These are phyloP conservation scores for Operophtera brumata DNA, from an alignment of 2,888 invertebrate species.

Conservation along the genomic window DNA sequence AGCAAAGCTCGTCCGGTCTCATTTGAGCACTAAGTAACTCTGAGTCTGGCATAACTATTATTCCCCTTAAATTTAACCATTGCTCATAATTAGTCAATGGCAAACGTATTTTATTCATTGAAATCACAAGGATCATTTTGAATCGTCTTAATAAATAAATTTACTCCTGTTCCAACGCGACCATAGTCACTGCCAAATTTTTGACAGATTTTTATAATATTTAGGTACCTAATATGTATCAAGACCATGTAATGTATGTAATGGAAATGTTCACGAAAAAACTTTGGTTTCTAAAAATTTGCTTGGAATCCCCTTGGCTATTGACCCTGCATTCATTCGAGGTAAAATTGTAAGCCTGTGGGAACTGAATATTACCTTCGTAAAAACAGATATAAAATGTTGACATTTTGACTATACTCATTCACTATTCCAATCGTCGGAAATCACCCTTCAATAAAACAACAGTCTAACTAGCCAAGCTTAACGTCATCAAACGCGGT, in stretches of 20 bases:
- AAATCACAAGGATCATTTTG: too few species aligned
- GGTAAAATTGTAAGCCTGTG: slow-evolving; percentile 36
- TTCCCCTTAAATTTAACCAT: too few species aligned
- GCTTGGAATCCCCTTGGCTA: slow-evolving; percentile 59
- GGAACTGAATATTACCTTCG: slow-evolving; percentile 33
- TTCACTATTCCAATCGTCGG: slow-evolving; percentile 33
- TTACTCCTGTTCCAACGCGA: too few species aligned
- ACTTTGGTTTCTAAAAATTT: slow-evolving; percentile 39
- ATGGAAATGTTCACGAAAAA: slow-evolving; percentile 9
- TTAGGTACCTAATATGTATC: too few species aligned
- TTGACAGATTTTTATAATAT: too few species aligned
- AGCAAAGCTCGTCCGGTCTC: too few species aligned
- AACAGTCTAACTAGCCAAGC: slow-evolving; percentile 45
- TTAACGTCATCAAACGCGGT: slow-evolving; percentile 72
- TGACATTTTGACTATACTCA: slow-evolving; percentile 33
- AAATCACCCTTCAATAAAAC: slow-evolving; percentile 51
- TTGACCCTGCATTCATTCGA: slow-evolving; percentile 60
- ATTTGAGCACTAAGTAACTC: too few species aligned
- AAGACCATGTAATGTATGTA: background rate
- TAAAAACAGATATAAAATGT: slow-evolving; percentile 32
- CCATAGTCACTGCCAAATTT: too few species aligned
- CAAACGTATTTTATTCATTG: too few species aligned
- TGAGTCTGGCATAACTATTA: too few species aligned
- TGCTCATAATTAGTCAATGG: too few species aligned
- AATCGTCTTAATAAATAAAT: too few species aligned